phyloP scores from a whole-genome alignment of 2,888 invertebrate genomes.

The Drosophila glabriapex region DNA sequence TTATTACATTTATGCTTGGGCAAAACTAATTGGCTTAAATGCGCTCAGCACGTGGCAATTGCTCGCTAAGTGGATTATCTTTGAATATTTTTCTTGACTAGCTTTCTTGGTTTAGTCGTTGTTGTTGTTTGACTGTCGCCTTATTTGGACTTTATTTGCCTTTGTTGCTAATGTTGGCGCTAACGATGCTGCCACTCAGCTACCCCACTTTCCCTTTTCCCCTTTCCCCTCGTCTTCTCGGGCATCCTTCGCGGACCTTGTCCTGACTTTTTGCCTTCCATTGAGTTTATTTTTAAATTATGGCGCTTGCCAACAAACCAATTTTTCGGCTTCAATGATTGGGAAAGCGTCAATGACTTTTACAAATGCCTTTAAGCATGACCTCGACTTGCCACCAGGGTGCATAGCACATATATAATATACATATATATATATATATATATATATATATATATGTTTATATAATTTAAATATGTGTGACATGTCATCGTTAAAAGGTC shows the following conservation, averaged over 20 bases:
- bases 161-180: conserved; percentile 28
- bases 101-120: not conserved
- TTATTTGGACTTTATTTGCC: conserved; percentile 35
- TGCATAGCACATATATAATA: no score
- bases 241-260: conserved; percentile 1
- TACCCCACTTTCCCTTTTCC: no score
- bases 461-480: conserved; percentile 8
- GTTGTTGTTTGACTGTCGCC: conserved; percentile 10
- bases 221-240: not conserved
- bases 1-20: conserved; percentile 52
- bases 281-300: conserved; percentile 61
- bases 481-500: conserved; percentile 44
- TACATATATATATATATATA: no score
- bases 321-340: conserved; percentile 58
- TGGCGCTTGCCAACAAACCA: conserved; percentile 49
- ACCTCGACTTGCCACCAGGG: conserved; percentile 33
- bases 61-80: conserved; percentile 49
- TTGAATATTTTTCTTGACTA: conserved; percentile 5
- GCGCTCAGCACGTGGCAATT: conserved; percentile 45
- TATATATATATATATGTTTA: conserved; percentile 9
- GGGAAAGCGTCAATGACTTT: conserved; percentile 60
- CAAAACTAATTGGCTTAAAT: conserved; percentile 56
- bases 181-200: conserved; percentile 51
- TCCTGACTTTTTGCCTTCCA: conserved; percentile 13
- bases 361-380: conserved; percentile 39